These are phyloP conservation scores for Paedocypris micromegethes DNA, from an alignment of 2,797 vertebrate genomes.

Conservation along the genomic window DNA sequence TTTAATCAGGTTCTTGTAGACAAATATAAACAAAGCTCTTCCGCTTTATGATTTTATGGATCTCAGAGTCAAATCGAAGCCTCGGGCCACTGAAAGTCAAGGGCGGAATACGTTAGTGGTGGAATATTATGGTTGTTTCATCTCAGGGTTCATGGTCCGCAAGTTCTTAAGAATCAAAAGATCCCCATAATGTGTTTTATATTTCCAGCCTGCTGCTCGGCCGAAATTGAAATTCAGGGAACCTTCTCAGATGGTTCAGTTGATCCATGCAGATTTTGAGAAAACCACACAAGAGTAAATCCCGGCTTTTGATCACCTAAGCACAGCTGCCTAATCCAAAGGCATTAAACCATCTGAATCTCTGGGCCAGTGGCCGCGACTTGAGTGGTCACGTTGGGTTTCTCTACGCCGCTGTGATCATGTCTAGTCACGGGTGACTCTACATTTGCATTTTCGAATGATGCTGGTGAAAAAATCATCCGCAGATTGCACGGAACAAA, in stretches of 20 bases:
- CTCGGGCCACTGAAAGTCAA: not conserved
- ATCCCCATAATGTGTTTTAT: conserved; percentile 39
- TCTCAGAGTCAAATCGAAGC: not conserved
- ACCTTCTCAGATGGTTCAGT: conserved; percentile 43
- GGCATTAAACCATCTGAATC: conserved; percentile 40
- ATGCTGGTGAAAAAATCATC: conserved; percentile 23
- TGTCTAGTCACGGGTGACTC: conserved; percentile 35
- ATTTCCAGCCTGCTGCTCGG: conserved; percentile 37
- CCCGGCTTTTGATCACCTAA: conserved; percentile 38
- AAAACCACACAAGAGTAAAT: conserved; percentile 27
- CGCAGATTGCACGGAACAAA: conserved; percentile 1
- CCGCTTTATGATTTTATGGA: not conserved
- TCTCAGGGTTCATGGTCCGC: conserved; percentile 31
- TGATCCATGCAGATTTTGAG: conserved; percentile 41
- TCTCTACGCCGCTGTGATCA: conserved; percentile 28
- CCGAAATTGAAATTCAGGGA: conserved; percentile 45
- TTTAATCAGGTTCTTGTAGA: not conserved
- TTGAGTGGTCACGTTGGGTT: conserved; percentile 21
- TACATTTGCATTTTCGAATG: conserved; percentile 39
- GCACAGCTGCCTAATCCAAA: conserved; percentile 45
- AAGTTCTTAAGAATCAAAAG: conserved; percentile 34
- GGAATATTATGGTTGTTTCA: conserved; percentile 10
- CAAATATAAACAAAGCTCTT: not conserved
- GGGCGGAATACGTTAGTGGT: conserved; percentile 10
- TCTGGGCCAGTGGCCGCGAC: conserved; percentile 3